Evolutionary conservation across 2,888 invertebrate species (phyloP).

Genomic region (Colletes collaris): DNA sequence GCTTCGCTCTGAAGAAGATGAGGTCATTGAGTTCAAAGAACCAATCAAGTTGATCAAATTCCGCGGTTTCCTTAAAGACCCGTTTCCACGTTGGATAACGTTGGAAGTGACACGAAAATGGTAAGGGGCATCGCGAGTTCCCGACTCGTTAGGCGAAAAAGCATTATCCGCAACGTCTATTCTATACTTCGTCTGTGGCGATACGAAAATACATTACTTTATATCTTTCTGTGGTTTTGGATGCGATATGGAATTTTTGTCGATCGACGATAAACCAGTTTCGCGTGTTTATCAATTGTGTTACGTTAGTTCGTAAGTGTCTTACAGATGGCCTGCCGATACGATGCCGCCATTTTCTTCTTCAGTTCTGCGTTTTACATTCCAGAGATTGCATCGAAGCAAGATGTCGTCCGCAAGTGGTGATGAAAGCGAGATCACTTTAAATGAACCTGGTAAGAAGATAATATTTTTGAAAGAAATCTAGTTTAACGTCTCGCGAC

Average conservation of each 20-base stretch:
- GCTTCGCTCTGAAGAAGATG: background rate
- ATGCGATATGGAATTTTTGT: background rate
- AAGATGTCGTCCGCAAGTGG: slow-evolving; percentile 80
- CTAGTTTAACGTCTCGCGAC: background rate
- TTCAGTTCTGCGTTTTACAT: slow-evolving; percentile 64
- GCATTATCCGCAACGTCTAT: no score
- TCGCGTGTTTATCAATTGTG: background rate
- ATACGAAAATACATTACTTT: no score
- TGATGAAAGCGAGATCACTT: slow-evolving; percentile 77
- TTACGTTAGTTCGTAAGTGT: slow-evolving; percentile 1
- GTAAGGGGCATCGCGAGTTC: no score
- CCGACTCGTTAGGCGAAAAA: no score
- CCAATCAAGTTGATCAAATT: background rate
- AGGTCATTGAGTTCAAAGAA: background rate
- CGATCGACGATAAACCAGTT: slow-evolving; percentile 30
- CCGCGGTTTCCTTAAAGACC: no score
- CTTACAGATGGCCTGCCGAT: slow-evolving; percentile 9
- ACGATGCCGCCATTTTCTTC: slow-evolving; percentile 60
- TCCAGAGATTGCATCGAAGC: slow-evolving; percentile 54
- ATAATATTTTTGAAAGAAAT: slow-evolving; percentile 27
- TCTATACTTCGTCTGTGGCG: no score
- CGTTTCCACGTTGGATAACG: no score
- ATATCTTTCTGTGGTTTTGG: no score
- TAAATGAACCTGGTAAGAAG: slow-evolving; percentile 76
- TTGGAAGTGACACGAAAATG: no score